phyloP scores from a whole-genome alignment of 2,888 invertebrate species.

The Hemicrepidius hirtus region DNA sequence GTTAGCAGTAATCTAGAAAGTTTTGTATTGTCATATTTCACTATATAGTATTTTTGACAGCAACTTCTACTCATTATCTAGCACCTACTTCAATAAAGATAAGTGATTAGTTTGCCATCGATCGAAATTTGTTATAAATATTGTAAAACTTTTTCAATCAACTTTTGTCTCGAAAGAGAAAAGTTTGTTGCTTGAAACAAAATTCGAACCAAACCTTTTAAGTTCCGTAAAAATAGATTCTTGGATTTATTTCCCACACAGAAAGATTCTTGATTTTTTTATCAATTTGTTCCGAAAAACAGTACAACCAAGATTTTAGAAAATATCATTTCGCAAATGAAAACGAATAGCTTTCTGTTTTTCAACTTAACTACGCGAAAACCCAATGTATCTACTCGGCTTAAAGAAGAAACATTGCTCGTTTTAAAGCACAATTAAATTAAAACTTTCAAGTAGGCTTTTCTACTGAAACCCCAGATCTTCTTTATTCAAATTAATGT shows the following conservation, averaged over 20 bases:
- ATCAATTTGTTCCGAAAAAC: too few relatives aligned
- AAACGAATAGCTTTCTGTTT: neutral
- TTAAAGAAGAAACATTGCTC: constrained; percentile 23
- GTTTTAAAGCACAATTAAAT: constrained; percentile 16
- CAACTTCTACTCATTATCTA: neutral
- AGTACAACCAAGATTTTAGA: neutral
- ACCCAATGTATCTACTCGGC: neutral
- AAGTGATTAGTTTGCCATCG: constrained; percentile 19
- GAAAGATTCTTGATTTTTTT: neutral
- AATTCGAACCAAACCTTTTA: neutral
- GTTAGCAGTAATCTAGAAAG: neutral
- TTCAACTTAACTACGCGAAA: constrained; percentile 1
- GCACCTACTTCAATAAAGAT: constrained; percentile 3
- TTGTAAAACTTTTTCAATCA: constrained; percentile 1
- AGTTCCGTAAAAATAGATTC: neutral
- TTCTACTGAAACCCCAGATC: constrained; percentile 3
- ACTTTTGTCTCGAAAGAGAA: neutral
- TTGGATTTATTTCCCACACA: neutral
- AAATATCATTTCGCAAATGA: neutral
- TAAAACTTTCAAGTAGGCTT: constrained; percentile 21
- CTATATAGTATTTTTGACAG: constrained; percentile 2
- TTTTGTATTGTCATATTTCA: constrained; percentile 11
- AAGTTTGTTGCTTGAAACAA: neutral
- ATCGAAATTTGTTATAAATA: constrained; percentile 1
- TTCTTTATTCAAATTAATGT: constrained; percentile 28